Evolutionary conservation across 2,113 vertebrate species (phyloP), one percentile per base, ranked within the genome.

Genomic region (Gopherus flavomarginatus): DNA sequence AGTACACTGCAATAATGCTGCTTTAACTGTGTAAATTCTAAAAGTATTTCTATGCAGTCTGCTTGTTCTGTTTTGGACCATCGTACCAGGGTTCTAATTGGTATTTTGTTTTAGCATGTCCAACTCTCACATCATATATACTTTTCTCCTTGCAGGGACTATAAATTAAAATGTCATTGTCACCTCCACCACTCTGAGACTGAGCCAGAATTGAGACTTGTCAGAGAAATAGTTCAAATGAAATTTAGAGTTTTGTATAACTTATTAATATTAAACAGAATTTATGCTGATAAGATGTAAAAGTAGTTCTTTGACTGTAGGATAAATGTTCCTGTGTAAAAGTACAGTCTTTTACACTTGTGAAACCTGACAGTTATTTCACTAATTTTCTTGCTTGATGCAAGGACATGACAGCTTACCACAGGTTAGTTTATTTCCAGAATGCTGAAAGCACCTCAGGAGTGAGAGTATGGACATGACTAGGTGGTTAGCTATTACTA

Each of bases 101-200:
- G 16, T 65, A 65, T 65, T 65, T 35, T 65, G 6, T 65, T 65
- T 65, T 35, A 42, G 2, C 2, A n/a, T 1, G 0, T 16, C 91
- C 72, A 82, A 52, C 11, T 31, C 13, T 59, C n/a, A 35, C 65
- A 89, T 83, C 19, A 38, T 2, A 88, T 56, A 56, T 11, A 3
- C 7, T 62, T 94, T 78, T 5, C 35, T 72, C 42, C 59, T 49
- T 52, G 17, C 31, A 52, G 11, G 83, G 49, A 5, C 49, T 78
- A 69, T 24, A n/a, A 72, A 38, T 38, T 21, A 81, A 38, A 21
- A 38, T 4, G 89, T 69, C 81, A 47, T 13, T 29, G 27, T 12
- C 59, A 6, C 0, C 38, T 93, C 9, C 62, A 86, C 26, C 75
- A 49, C 0, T 0, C 57, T 10, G 9, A 62, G 53, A 29, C 21